A percentile compares a stretch with the other conserved stretches of the same genome.
These are phyloP conservation scores for Anguilla marmorata DNA, from an alignment of 2,797 vertebrate genomes.

Conservation along the genomic window DNA sequence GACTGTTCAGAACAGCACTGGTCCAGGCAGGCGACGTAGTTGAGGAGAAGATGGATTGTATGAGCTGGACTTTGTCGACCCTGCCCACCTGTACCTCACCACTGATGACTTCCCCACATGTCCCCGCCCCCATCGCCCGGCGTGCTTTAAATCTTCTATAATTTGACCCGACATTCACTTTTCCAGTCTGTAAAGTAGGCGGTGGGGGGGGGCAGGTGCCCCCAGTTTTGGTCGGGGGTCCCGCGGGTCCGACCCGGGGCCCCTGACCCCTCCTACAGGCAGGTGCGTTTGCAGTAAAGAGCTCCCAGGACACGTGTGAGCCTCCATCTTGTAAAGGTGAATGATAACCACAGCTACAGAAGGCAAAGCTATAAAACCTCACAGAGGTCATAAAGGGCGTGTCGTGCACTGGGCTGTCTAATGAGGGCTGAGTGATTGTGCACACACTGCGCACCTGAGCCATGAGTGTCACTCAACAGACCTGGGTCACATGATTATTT, in stretches of 20 bases:
- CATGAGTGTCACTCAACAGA: neutral
- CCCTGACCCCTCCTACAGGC: neutral
- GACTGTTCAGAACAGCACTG: neutral
- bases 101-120: constrained; percentile 12
- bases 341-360: neutral
- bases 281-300: neutral
- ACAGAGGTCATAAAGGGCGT: neutral
- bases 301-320: neutral
- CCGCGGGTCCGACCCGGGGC: neutral
- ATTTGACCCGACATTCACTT: neutral
- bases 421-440: no score
- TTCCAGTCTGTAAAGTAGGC: neutral
- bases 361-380: neutral
- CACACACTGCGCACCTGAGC: neutral
- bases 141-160: neutral
- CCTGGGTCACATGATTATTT: no score
- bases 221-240: neutral
- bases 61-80: neutral
- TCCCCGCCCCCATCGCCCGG: neutral
- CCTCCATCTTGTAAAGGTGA: neutral
- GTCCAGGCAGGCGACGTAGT: neutral
- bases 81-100: neutral
- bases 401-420: no score
- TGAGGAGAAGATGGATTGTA: neutral
- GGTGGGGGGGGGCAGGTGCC: neutral